Evolutionary conservation across 2,797 vertebrate species (phyloP).

Genomic region (Hafferia zeledoni): DNA sequence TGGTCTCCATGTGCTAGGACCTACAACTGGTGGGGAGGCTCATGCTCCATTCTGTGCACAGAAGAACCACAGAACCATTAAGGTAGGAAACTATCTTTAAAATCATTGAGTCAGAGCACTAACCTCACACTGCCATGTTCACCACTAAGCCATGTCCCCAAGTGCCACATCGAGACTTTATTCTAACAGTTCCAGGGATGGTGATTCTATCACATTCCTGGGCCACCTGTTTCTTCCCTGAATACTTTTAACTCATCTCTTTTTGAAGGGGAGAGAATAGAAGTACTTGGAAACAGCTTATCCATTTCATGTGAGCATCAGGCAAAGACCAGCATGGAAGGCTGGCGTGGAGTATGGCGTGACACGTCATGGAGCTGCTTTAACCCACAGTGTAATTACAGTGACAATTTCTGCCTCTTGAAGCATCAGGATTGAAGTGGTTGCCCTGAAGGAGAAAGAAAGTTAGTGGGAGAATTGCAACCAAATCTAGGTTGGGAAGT

Average conservation of each 20-base stretch:
- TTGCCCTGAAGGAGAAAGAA: slow-evolving; percentile 3
- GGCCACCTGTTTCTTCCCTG: background rate
- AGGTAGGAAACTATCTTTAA: background rate
- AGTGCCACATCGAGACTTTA: background rate
- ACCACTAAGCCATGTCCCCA: background rate
- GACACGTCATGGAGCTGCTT: background rate
- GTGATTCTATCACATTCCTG: background rate
- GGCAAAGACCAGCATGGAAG: background rate
- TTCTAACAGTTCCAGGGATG: background rate
- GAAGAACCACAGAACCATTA: background rate
- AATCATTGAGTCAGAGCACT: background rate
- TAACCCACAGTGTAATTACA: slow-evolving; percentile 13
- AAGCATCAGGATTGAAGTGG: slow-evolving; percentile 14
- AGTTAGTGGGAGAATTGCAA: background rate
- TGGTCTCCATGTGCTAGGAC: background rate
- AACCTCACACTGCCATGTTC: background rate
- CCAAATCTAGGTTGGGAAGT: background rate
- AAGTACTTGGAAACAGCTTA: background rate
- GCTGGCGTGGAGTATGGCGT: background rate
- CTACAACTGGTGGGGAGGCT: background rate
- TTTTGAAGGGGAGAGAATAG: background rate
- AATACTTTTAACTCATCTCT: background rate
- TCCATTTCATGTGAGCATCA: background rate
- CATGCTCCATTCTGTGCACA: background rate
- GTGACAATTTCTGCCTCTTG: slow-evolving; percentile 38